Evolutionary conservation across 1,140 invertebrate species (phyloP), one percentile per base, ranked within the genome.

Genomic region (Drosophila asahinai): DNA sequence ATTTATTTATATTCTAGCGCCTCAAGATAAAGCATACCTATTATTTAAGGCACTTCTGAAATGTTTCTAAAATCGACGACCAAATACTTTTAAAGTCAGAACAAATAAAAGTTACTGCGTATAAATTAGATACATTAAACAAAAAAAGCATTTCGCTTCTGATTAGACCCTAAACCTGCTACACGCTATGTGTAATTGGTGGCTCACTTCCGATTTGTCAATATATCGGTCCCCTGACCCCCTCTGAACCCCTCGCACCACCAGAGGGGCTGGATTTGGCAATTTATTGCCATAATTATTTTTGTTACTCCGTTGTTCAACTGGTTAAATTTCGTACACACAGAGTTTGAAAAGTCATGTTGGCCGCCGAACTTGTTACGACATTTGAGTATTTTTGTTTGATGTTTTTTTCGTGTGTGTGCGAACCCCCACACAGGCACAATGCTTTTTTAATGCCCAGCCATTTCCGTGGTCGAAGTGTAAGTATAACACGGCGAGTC

Each of bases 131-230:
- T 5, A 38, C 12, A 36, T 36, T 36, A 19, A 36, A 19, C 3
- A 12, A 8, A 4, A 38, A 8, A 17, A 15, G 17, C 0, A 8
- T 19, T 54, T 19, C 8, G 12, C 30, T 19, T 27, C n/a, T 33
- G 51, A 27, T 30, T 40, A 52, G 30, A 66, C 48, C 27, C 2
- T 14, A 60, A 70, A 52, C 52, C 66, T 55, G 71, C 67, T 65
- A 68, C n/a, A 15, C 8, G 57, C 43, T 70, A 59, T 54, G 17
- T 38, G 51, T 77, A 80, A 82, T 80, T 82, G 52, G 19, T 45
- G 42, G 57, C 71, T 90, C 73, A 83, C 79, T 89, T 90, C 86
- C 78, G 72, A 87, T 90, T 90, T 57, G 64, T 49, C 66, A 81
- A 86, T 73, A 27, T 17, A 63, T 62, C 30, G 42, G 15, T 19